A percentile compares a stretch with the other conserved stretches of the same genome.
phyloP scores from a whole-genome alignment of 2,888 invertebrate genomes.

The Eueremaeus valkanovi region DNA sequence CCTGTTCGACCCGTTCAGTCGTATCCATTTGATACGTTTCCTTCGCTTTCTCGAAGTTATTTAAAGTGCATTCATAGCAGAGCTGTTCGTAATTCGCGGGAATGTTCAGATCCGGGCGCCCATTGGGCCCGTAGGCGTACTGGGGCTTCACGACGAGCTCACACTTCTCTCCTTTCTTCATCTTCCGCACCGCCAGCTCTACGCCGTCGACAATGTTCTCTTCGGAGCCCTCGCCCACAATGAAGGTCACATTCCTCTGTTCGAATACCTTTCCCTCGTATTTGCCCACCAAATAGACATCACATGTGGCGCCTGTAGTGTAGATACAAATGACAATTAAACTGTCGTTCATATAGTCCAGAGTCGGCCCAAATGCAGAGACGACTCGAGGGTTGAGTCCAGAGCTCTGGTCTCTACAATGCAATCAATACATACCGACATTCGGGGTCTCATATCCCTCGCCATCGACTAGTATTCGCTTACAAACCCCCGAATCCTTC shows the following conservation, averaged over 20 bases:
- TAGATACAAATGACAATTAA: too few relatives aligned
- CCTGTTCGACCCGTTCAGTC: slow-evolving; percentile 73
- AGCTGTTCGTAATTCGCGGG: slow-evolving; percentile 66
- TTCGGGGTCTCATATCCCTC: slow-evolving; percentile 68
- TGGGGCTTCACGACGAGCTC: slow-evolving; percentile 61
- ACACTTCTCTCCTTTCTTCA: slow-evolving; percentile 74
- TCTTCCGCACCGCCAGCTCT: slow-evolving; percentile 73
- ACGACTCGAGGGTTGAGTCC: too few relatives aligned
- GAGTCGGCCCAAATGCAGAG: too few relatives aligned
- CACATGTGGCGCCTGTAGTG: slow-evolving; percentile 69
- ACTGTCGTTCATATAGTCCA: too few relatives aligned
- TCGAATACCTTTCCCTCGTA: slow-evolving; percentile 69
- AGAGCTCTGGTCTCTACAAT: too few relatives aligned
- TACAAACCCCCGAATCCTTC: slow-evolving; percentile 75
- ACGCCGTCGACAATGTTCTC: slow-evolving; percentile 72
- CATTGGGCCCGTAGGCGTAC: slow-evolving; percentile 68
- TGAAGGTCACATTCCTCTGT: slow-evolving; percentile 73
- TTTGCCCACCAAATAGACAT: slow-evolving; percentile 69
- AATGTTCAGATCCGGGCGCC: slow-evolving; percentile 62
- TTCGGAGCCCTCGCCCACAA: slow-evolving; percentile 78
- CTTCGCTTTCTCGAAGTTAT: slow-evolving; percentile 77
- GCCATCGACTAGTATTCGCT: slow-evolving; percentile 67
- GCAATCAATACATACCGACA: slow-evolving; percentile 50
- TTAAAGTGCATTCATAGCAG: slow-evolving; percentile 70
- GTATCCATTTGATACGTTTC: slow-evolving; percentile 77